Evolutionary conservation across 1,140 invertebrate species (phyloP), one percentile per base, ranked within the genome.

Genomic region (Fopius arisanus): DNA sequence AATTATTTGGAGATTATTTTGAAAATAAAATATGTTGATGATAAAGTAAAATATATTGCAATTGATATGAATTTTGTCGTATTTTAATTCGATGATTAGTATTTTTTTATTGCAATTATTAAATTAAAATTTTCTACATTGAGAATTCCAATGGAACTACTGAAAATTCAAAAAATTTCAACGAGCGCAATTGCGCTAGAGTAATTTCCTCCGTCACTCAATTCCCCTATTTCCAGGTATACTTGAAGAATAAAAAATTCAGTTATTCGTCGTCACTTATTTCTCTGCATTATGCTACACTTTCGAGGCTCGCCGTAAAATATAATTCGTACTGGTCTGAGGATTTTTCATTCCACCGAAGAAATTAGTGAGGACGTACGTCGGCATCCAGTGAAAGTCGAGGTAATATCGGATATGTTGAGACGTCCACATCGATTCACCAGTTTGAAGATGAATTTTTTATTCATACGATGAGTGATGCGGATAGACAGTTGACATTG

Each of bases 291-390:
- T 23, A 59, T 59, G 54, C 54, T 59, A 59, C 54, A 59, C 54
- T 59, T 59, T 59, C 54, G 54, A 59, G 54, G 54, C 21, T 59
- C 54, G 10, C 23, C 54, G 12, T 59, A 59, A 59, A 59, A 59
- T 21, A 26, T 59, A 59, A 59, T 59, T 19, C 9, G 19, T 59
- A 59, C 54, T 28, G 54, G 54, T 59, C 26, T 21, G 23, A 59
- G 26, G 10, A 51, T 51, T 10, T 59, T 59, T 28, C 23, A 23
- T 59, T 19, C 54, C 54, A 5, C 26, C 54, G 16, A 28, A 26
- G 19, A 59, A 59, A 59, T 59, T 59, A 28, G 54, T 59, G 54
- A 59, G 23, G 54, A 26, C 23, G 23, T 59, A 28, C 54, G 26
- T 59, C 10, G 21, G 54, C 26, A 59, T 59, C 23, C 54, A 59